phyloP scores from a whole-genome alignment of 2,888 invertebrate genomes.

The Cheilosia scutellata region DNA sequence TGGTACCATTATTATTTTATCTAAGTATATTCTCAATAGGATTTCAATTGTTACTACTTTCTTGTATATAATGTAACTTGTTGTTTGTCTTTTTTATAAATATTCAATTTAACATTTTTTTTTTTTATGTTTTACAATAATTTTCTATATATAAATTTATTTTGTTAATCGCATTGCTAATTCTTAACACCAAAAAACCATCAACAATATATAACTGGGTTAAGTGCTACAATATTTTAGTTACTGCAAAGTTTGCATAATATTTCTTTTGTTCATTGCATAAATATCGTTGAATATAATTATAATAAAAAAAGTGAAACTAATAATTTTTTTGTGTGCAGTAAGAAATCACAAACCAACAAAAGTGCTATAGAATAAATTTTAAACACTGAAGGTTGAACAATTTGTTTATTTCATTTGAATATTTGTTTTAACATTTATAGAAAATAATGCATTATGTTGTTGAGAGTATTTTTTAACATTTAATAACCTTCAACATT shows the following conservation, averaged over 20 bases:
- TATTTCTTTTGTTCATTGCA: slow-evolving; percentile 60
- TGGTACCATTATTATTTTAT: slow-evolving; percentile 65
- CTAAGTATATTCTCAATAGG: slow-evolving; percentile 51
- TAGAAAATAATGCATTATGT: too few species aligned
- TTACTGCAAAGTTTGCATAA: slow-evolving; percentile 35
- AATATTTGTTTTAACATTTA: too few species aligned
- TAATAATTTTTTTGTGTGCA: slow-evolving; percentile 5
- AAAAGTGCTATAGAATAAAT: slow-evolving; percentile 1
- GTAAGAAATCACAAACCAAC: slow-evolving; percentile 9
- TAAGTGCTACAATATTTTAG: slow-evolving; percentile 55
- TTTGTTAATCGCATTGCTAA: slow-evolving; percentile 34
- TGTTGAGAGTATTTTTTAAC: background rate
- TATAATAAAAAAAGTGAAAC: slow-evolving; percentile 22
- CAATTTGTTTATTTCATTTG: too few species aligned
- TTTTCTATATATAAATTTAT: slow-evolving; percentile 17
- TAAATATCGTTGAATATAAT: slow-evolving; percentile 65
- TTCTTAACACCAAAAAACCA: slow-evolving; percentile 59
- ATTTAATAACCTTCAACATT: background rate
- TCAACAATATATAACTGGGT: slow-evolving; percentile 60
- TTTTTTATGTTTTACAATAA: slow-evolving; percentile 42
- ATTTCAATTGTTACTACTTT: slow-evolving; percentile 46
- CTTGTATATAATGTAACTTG: slow-evolving; percentile 31
- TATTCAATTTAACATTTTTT: slow-evolving; percentile 51
- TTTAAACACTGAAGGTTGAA: background rate
- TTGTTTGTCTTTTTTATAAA: slow-evolving; percentile 29